Conservation (phyloP, 2,113 vertebrate genomes). For the Panurus biarmicus region DNA sequence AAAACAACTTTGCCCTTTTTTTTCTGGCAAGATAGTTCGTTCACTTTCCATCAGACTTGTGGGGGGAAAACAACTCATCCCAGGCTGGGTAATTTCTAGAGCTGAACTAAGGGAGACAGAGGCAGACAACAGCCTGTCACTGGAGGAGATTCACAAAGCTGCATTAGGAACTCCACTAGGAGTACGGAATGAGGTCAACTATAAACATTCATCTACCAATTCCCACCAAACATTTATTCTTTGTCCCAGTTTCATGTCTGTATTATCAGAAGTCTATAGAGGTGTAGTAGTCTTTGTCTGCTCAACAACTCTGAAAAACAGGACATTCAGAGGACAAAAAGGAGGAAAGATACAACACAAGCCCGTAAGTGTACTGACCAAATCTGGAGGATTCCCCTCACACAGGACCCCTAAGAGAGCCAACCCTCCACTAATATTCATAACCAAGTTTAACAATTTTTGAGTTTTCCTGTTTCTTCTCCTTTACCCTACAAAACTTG, state of each 20-base stretch:
- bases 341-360: background rate
- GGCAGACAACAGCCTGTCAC: background rate
- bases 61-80: background rate
- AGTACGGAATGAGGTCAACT: background rate
- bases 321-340: background rate
- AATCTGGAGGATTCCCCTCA: background rate
- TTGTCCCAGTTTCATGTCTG: background rate
- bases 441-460: background rate
- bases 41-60: background rate
- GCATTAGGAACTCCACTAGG: background rate
- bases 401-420: rapidly evolving
- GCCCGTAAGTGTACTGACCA: background rate
- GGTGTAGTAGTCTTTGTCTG: background rate
- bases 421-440: rapidly evolving
- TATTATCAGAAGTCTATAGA: background rate
- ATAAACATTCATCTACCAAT: background rate
- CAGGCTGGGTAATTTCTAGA: background rate
- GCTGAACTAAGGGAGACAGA: background rate
- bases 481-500: background rate
- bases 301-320: background rate
- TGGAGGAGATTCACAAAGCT: background rate
- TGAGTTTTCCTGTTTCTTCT: background rate
- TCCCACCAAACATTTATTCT: background rate
- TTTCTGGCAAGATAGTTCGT: background rate
- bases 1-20: background rate